Evolutionary conservation across 2,888 invertebrate genomes (phyloP), one percentile per base, ranked within the genome.

Genomic region (Therioaphis trifolii): DNA sequence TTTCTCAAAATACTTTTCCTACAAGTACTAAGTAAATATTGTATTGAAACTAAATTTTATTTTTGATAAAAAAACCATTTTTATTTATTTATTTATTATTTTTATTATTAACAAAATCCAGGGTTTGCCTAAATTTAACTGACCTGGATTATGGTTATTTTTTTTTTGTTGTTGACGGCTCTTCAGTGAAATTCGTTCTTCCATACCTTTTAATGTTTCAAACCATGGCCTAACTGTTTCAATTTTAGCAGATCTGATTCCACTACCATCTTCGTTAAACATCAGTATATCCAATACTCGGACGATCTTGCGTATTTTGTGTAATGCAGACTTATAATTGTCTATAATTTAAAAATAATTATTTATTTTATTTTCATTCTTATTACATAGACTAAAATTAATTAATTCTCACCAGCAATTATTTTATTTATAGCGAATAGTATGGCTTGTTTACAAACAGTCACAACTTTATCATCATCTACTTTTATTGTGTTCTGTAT

Each of bases 381-480:
- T n/a, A 61, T 18, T 24, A 40, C 27, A 0, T 24, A n/a, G 0
- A 43, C 29, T 49, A 2, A 5, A 49, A 18, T 14, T 5, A 49
- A 49, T 49, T 9, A 11, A 46, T 24, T n/a, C 43, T 63, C 27
- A 77, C 63, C 49, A 1, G 21, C 7, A 11, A 77, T 49, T 3
- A 77, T 35, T 66, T 77, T 77, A 29, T 66, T 63, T 35, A 66
- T 49, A 4, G 49, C 63, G 15, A 21, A 2, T 15, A 43, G 15
- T 66, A 77, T 66, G 15, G 77, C 66, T 15, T 15, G 63, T 66
- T 77, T 63, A 29, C 77, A 77, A 11, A 77, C 46, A 11, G n/a
- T 0, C 5, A 77, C 21, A 29, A 77, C 63, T 52, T 63, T 66
- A 21, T 66, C 49, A 7, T 77, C 49, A 12, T n/a, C 24, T 4